Base-by-base conservation (phyloP, 2,888 invertebrate species). In the Tipula vernalis region DNA sequence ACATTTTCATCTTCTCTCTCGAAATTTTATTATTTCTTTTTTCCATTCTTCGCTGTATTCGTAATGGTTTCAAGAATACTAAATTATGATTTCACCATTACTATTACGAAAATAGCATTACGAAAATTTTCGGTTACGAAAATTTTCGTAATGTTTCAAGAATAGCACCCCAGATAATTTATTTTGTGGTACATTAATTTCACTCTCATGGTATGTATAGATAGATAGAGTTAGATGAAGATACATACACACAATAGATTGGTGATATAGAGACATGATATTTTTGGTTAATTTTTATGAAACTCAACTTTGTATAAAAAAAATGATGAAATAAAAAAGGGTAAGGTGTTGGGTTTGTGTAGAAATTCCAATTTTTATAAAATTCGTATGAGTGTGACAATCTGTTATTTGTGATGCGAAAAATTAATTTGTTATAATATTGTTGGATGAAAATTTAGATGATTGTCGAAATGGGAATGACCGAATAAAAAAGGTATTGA, bases 121-220 rank as follows among this genome's bases (percentile, higher is more conserved):
- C n/a, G n/a, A n/a, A n/a, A n/a, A n/a, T n/a, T n/a, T n/a, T n/a
- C n/a, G n/a, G n/a, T n/a, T n/a, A n/a, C n/a, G n/a, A n/a, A n/a
- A n/a, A n/a, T n/a, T n/a, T n/a, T n/a, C n/a, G n/a, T n/a, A n/a
- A n/a, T n/a, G n/a, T n/a, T n/a, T n/a, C n/a, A n/a, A n/a, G n/a
- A n/a, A n/a, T n/a, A n/a, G n/a, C n/a, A n/a, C n/a, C n/a, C 28
- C 71, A 71, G 71, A 71, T 71, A 71, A 71, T 71, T 71, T 71
- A 71, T 71, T 71, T 71, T 71, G 71, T 71, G 71, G 71, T 71
- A 71, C 71, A 71, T 71, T 71, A 71, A 71, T 71, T 71, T 71
- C 71, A 71, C 71, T 71, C 71, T 71, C 71, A 71, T 71, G 71
- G 18, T 71, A 71, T 71, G 28, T 71, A 71, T 71, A 71, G 71